phyloP scores from a whole-genome alignment of 2,797 vertebrate species.

The Florisuga fusca region DNA sequence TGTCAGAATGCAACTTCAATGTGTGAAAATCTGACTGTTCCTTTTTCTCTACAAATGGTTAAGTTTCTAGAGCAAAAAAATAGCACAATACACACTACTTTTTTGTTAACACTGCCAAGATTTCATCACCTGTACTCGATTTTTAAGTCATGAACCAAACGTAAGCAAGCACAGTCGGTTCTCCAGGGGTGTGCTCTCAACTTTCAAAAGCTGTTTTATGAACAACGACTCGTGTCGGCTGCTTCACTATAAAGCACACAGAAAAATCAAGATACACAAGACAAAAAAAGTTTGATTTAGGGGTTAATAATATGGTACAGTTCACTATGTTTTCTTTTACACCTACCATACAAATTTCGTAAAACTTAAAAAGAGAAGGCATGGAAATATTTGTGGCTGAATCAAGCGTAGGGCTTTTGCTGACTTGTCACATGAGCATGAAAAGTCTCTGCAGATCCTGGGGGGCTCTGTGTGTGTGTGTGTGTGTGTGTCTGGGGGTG shows the following conservation, averaged over 20 bases:
- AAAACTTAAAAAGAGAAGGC: conserved; percentile 81
- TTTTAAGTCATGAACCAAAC: conserved; percentile 99
- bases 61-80: conserved; percentile 90
- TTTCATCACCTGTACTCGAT: conserved; percentile 99
- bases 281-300: conserved; percentile 99
- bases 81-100: conserved; percentile 99
- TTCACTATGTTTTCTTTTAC: conserved; percentile 92
- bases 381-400: conserved; percentile 75
- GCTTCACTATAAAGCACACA: conserved; percentile 99
- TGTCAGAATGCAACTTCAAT: conserved; percentile 85
- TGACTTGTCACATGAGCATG: conserved; percentile 75
- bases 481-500: conserved; percentile 50
- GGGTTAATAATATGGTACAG: conserved; percentile 97
- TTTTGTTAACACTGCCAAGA: conserved; percentile 99
- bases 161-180: conserved; percentile 99
- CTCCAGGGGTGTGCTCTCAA: conserved; percentile 99
- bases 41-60: conserved; percentile 87
- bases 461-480: conserved; percentile 62
- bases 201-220: conserved; percentile 99
- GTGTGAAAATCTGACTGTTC: conserved; percentile 84
- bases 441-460: conserved; percentile 75
- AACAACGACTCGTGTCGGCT: conserved; percentile 99
- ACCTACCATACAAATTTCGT: conserved; percentile 91
- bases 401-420: conserved; percentile 87
- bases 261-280: conserved; percentile 99